Conservation (phyloP, 2,797 vertebrate genomes). For the Sylvia borin region DNA sequence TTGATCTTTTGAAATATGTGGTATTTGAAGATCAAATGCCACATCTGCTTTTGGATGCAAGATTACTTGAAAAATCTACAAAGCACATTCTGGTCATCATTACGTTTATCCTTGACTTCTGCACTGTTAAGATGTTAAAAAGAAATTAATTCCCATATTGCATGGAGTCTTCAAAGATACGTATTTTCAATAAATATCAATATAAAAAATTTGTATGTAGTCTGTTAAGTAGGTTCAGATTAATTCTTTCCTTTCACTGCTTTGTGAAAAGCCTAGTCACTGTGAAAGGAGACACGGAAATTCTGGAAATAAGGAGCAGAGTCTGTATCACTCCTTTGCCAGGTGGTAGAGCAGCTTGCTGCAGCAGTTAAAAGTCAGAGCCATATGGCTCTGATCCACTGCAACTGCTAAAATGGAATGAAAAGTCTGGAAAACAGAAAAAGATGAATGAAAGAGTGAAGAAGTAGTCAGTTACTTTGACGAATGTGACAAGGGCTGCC, state of each 20-base stretch:
- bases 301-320: constrained; percentile 56
- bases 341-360: constrained; percentile 74
- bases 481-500: constrained; percentile 19
- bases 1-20: background rate
- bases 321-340: constrained; percentile 47
- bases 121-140: background rate
- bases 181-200: background rate
- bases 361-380: constrained; percentile 70
- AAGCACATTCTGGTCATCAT: background rate
- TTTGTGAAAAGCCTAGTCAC: constrained; percentile 35
- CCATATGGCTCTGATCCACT: constrained; percentile 71
- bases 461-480: constrained; percentile 41
- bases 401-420: constrained; percentile 64
- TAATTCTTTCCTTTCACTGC: background rate
- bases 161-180: background rate
- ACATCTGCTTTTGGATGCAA: background rate
- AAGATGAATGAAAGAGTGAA: constrained; percentile 48
- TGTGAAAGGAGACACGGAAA: constrained; percentile 22
- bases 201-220: background rate
- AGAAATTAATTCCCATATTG: background rate
- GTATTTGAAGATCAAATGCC: background rate
- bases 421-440: constrained; percentile 61
- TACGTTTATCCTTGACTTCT: background rate
- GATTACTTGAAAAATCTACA: background rate
- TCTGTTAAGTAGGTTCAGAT: background rate